Conservation (phyloP, 2,888 invertebrate species). For the Uropetala carovei region DNA sequence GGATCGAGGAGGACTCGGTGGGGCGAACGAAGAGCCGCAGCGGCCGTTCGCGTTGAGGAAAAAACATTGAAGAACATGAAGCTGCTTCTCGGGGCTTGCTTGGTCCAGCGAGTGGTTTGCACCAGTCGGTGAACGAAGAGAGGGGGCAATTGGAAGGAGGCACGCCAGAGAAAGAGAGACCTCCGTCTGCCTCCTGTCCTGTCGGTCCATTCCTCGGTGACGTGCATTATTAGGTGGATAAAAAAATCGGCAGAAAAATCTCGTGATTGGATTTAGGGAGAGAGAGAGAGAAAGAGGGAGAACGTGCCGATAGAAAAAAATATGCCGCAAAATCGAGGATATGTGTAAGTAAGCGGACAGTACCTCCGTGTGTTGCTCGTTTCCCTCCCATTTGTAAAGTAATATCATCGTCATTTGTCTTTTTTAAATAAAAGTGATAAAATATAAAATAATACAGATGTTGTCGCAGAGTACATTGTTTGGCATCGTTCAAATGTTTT, state of each 20-base stretch:
- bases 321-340: conserved; percentile 17
- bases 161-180: background rate
- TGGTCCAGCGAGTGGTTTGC: conserved; percentile 45
- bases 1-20: conserved; percentile 36
- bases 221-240: conserved; percentile 13
- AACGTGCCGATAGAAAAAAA: conserved; percentile 3
- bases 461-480: conserved; percentile 47
- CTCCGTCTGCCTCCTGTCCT: conserved; percentile 15
- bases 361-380: background rate
- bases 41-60: conserved; percentile 37
- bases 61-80: conserved; percentile 31
- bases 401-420: background rate
- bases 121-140: conserved; percentile 43
- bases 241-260: background rate
- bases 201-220: conserved; percentile 24
- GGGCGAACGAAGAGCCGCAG: conserved; percentile 10
- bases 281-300: conserved; percentile 25
- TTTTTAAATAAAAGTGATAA: background rate
- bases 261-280: background rate
- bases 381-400: conserved; percentile 2
- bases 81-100: background rate
- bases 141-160: conserved; percentile 4
- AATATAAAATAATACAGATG: background rate
- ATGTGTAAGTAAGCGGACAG: conserved; percentile 3
- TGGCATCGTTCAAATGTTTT: conserved; percentile 37